A percentile compares a stretch with the other conserved stretches of the same genome.
These are phyloP conservation scores for Lycocorax pyrrhopterus DNA, from an alignment of 2,113 vertebrate genomes.

Conservation along the genomic window DNA sequence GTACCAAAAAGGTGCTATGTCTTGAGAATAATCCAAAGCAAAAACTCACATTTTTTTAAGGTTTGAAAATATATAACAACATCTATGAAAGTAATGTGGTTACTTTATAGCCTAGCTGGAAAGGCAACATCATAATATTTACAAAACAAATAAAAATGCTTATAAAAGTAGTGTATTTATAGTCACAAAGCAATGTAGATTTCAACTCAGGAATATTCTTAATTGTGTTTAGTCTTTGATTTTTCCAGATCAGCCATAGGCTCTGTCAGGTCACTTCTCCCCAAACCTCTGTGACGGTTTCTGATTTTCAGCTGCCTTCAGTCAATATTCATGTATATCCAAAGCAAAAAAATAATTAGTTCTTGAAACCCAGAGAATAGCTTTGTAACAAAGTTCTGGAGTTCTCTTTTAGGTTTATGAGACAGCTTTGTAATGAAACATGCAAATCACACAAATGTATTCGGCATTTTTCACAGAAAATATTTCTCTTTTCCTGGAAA, in stretches of 20 bases:
- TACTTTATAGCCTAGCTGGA: neutral
- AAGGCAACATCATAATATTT: neutral
- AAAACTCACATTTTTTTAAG: neutral
- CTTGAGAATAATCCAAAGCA: neutral
- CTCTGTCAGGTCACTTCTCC: neutral
- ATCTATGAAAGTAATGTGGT: neutral
- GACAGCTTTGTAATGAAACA: neutral
- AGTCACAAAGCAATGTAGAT: neutral
- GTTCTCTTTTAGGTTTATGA: neutral
- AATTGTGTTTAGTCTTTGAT: neutral
- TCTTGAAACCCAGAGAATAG: neutral
- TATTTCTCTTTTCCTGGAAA: neutral
- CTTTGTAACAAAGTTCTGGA: neutral
- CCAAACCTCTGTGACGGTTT: neutral
- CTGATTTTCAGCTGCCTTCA: neutral
- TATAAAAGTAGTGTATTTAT: neutral
- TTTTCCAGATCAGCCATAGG: neutral
- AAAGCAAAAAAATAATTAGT: neutral
- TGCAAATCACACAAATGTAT: neutral
- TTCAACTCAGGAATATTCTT: neutral
- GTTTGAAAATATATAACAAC: neutral
- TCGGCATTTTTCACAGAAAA: neutral
- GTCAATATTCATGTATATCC: no score
- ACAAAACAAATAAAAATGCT: neutral
- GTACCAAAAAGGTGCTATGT: neutral